Percentiles rank a stretch among this genome's conserved stretches.
Conservation (phyloP, 2,888 invertebrate species). For the Octodonta nipae region DNA sequence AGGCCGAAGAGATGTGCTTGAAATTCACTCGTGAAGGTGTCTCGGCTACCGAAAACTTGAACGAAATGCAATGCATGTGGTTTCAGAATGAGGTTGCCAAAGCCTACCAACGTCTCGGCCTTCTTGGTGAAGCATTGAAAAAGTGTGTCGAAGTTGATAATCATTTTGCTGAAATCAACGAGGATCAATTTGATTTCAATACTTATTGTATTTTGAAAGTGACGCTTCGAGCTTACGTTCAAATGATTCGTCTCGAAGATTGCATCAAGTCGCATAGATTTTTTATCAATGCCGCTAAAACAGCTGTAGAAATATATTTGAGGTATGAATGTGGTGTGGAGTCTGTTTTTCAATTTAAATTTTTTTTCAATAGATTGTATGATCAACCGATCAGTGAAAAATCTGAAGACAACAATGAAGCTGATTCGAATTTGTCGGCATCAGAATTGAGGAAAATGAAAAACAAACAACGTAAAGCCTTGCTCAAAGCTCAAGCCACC, state of each 20-base stretch:
- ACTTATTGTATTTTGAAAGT: slow-evolving; percentile 99
- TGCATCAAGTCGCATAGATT: slow-evolving; percentile 86
- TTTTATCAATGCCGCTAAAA: slow-evolving; percentile 87
- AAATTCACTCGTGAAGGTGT: slow-evolving; percentile 96
- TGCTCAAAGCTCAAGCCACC: no score
- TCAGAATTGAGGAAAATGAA: no score
- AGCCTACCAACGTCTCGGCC: slow-evolving; percentile 75
- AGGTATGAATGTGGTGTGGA: no score
- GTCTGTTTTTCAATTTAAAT: no score
- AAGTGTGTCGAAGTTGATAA: slow-evolving; percentile 97
- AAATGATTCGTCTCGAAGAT: slow-evolving; percentile 86
- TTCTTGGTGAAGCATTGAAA: slow-evolving; percentile 90
- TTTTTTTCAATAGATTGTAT: no score
- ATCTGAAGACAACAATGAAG: no score
- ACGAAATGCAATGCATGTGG: slow-evolving; percentile 99
- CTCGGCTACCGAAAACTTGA: slow-evolving; percentile 90
- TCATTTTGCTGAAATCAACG: slow-evolving; percentile 98
- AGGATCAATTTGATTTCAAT: slow-evolving; percentile 99
- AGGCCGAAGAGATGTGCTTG: slow-evolving; percentile 93
- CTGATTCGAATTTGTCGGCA: no score
- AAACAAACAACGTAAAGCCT: no score
- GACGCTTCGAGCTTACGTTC: slow-evolving; percentile 94
- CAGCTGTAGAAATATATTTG: slow-evolving; percentile 87
- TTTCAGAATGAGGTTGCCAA: slow-evolving; percentile 94
- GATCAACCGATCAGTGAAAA: no score